These are phyloP conservation scores for Hemicordylus capensis DNA, from an alignment of 2,113 vertebrate species.

Conservation along the genomic window DNA sequence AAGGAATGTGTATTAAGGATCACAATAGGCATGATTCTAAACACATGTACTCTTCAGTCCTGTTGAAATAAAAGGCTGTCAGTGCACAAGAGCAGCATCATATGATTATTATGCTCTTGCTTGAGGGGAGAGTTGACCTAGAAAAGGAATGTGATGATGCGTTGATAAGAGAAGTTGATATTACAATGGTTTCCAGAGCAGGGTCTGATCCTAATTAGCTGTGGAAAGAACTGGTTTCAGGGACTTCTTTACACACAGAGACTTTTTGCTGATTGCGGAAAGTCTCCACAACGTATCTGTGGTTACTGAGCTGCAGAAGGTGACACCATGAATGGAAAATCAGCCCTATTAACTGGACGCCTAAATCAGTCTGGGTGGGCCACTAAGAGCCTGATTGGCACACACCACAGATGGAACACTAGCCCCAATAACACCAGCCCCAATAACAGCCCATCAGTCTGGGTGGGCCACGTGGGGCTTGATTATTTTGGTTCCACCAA, in stretches of 20 bases:
- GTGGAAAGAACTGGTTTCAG: neutral
- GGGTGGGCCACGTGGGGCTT: too few species aligned
- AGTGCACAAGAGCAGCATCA: neutral
- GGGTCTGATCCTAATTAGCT: slow-evolving; percentile 1
- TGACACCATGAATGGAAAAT: neutral
- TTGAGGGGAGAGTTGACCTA: slow-evolving; percentile 15
- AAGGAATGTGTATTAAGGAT: slow-evolving; percentile 16
- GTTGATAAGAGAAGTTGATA: neutral
- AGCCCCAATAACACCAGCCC: too few species aligned
- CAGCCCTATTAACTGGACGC: neutral
- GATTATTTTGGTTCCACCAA: too few species aligned
- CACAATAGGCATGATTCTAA: slow-evolving; percentile 17
- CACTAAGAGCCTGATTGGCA: too few species aligned
- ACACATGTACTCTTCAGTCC: slow-evolving; percentile 7
- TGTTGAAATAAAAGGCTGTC: neutral
- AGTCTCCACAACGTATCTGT: neutral
- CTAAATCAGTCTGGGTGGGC: neutral
- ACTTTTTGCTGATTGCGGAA: too few species aligned
- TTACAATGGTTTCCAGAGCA: slow-evolving; percentile 20
- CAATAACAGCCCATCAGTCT: too few species aligned
- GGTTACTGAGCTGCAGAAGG: neutral
- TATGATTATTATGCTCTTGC: neutral
- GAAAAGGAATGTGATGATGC: slow-evolving; percentile 23
- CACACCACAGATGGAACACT: too few species aligned
- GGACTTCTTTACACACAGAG: neutral